A percentile compares a stretch with the other conserved stretches of the same genome.
Conservation (phyloP, 2,797 vertebrate genomes). For the Brachyrhaphis roseni region DNA sequence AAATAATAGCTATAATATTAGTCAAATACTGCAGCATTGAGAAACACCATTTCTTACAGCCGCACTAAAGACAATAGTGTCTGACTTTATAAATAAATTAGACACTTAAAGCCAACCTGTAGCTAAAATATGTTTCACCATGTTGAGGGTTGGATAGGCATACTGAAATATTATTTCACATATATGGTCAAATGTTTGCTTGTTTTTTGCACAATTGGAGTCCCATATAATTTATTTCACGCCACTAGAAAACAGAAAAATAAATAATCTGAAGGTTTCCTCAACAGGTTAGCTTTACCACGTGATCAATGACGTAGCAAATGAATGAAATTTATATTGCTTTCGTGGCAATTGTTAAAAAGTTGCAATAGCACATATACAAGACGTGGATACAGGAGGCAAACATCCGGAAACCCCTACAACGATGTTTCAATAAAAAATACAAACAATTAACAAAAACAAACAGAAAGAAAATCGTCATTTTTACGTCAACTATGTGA, state of each 20-base stretch:
- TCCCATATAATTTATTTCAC: background rate
- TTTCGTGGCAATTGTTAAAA: background rate
- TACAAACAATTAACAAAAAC: slow-evolving; percentile 12
- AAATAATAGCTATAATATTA: background rate
- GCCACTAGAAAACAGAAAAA: background rate
- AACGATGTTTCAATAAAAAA: slow-evolving; percentile 49
- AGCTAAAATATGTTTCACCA: background rate
- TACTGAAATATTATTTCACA: background rate
- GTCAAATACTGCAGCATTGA: background rate
- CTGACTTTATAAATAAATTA: background rate
- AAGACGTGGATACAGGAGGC: background rate
- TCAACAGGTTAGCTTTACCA: background rate
- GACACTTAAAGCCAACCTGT: background rate
- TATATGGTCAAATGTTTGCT: background rate
- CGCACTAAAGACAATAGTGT: background rate
- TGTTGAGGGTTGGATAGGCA: background rate
- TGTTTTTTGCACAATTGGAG: background rate
- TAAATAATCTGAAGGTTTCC: background rate
- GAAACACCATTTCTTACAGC: background rate
- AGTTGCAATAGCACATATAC: background rate
- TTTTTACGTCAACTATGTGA: background rate
- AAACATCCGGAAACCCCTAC: slow-evolving; percentile 26
- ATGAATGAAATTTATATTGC: background rate
- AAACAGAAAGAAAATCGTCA: background rate
- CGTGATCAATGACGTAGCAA: slow-evolving; percentile 1